Percentiles rank a stretch among this genome's conserved stretches.
Evolutionary conservation across 2,113 vertebrate species (phyloP).

Genomic region (Festucalex cinctus): DNA sequence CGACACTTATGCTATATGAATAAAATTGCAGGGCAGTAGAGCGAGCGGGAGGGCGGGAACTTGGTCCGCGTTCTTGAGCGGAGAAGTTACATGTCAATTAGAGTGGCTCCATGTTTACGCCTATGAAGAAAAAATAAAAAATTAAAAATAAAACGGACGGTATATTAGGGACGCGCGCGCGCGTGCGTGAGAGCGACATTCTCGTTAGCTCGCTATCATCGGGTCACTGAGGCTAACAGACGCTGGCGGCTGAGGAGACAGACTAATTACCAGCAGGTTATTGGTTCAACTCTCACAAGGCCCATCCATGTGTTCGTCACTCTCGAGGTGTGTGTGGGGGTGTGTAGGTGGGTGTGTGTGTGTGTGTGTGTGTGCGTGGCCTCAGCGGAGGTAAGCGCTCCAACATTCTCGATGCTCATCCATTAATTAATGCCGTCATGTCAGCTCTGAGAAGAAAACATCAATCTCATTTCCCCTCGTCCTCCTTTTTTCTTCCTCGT

Average conservation of each 20-base stretch:
- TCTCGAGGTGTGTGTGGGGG: conserved; percentile 3
- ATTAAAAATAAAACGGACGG: conserved; percentile 16
- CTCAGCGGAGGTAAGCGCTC: conserved; percentile 31
- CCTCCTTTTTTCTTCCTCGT: background rate
- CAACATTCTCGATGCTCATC: conserved; percentile 50
- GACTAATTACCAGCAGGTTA: conserved; percentile 72
- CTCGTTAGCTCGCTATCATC: conserved; percentile 64
- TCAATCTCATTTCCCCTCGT: conserved; percentile 38
- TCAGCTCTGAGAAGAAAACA: conserved; percentile 55
- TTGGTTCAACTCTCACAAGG: conserved; percentile 66
- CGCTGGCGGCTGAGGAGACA: conserved; percentile 65
- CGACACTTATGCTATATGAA: conserved; percentile 48
- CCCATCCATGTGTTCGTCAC: conserved; percentile 37
- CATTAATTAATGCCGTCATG: conserved; percentile 61
- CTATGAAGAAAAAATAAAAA: background rate
- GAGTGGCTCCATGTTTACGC: conserved; percentile 34
- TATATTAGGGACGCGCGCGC: conserved; percentile 11
- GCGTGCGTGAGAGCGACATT: conserved; percentile 53
- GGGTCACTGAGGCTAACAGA: conserved; percentile 67
- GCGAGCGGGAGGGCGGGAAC: conserved; percentile 12
- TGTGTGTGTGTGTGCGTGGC: conserved; percentile 3
- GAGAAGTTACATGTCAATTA: conserved; percentile 48
- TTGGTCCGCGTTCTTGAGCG: conserved; percentile 29
- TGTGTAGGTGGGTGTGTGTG: conserved; percentile 1
- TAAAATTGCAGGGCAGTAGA: conserved; percentile 27